These are phyloP conservation scores for Elegia similella DNA, from an alignment of 2,888 invertebrate genomes.

Conservation along the genomic window DNA sequence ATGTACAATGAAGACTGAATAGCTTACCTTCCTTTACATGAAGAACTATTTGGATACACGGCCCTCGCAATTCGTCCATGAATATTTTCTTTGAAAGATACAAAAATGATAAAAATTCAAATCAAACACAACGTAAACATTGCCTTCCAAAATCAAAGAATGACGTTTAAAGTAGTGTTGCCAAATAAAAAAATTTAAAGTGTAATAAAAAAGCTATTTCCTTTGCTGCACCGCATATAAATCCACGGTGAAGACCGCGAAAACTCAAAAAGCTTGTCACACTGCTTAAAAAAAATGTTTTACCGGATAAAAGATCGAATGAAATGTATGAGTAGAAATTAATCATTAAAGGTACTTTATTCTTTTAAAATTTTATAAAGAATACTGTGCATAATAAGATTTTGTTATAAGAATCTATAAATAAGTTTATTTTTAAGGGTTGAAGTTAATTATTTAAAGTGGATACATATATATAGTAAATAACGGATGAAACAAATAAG, in stretches of 20 bases:
- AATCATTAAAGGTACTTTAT: not conserved
- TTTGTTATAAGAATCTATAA: too few species aligned
- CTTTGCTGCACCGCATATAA: not conserved
- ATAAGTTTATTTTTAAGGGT: too few species aligned
- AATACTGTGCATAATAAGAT: too few species aligned
- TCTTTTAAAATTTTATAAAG: too few species aligned
- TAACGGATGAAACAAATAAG: not conserved
- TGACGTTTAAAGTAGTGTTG: constrained; percentile 17
- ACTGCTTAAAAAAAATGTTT: not conserved
- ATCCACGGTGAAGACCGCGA: not conserved
- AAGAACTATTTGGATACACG: constrained; percentile 84
- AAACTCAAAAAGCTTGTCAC: not conserved
- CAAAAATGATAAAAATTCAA: constrained; percentile 45
- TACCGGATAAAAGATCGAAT: not conserved
- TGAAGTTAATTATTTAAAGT: not conserved
- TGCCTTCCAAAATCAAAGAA: constrained; percentile 47
- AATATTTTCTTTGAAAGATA: constrained; percentile 36
- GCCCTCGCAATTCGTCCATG: constrained; percentile 85
- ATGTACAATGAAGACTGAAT: not conserved
- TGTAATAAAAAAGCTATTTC: not conserved
- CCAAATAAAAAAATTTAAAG: constrained; percentile 4
- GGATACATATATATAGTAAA: not conserved
- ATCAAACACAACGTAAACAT: constrained; percentile 61
- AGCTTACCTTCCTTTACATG: constrained; percentile 84
- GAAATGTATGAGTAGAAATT: not conserved